Conservation (phyloP, 2,888 invertebrate genomes). For the Dinocampus coccinellae region DNA sequence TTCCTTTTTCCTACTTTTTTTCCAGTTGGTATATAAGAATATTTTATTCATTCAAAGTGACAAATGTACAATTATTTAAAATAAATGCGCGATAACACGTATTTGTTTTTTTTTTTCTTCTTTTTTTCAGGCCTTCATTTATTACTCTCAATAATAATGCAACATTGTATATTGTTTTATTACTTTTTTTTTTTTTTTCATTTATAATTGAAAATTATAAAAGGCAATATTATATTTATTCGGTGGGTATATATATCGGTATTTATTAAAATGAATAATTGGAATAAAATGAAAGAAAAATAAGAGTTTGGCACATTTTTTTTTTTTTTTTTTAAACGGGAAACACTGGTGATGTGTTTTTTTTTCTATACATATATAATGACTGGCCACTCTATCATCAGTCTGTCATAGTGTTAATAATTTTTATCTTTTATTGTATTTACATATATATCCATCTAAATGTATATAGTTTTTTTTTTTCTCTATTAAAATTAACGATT, state of each 20-base stretch:
- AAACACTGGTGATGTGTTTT: slow-evolving; percentile 18
- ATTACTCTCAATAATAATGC: not conserved
- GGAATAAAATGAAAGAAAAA: not conserved
- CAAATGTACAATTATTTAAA: slow-evolving; percentile 69
- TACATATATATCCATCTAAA: slow-evolving; percentile 55
- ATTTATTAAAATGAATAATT: not conserved
- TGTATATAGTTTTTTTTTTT: slow-evolving; percentile 50
- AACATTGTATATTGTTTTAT: not conserved
- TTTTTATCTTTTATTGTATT: slow-evolving; percentile 44
- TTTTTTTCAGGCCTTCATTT: slow-evolving; percentile 11
- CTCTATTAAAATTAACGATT: slow-evolving; percentile 23
- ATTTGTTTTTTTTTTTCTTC: slow-evolving; percentile 13
- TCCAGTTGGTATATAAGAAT: slow-evolving; percentile 70
- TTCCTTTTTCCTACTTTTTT: no score
- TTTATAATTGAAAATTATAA: not conserved
- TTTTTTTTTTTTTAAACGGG: slow-evolving; percentile 26
- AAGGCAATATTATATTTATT: not conserved
- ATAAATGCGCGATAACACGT: slow-evolving; percentile 56
- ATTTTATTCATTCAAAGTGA: slow-evolving; percentile 70
- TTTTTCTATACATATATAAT: slow-evolving; percentile 12
- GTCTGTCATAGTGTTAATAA: slow-evolving; percentile 34
- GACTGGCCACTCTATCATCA: slow-evolving; percentile 25
- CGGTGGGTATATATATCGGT: not conserved
- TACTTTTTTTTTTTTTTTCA: not conserved
- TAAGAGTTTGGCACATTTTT: slow-evolving; percentile 61